Base-by-base conservation (phyloP, 2,888 invertebrate species). In the Drosophila percnosoma region DNA sequence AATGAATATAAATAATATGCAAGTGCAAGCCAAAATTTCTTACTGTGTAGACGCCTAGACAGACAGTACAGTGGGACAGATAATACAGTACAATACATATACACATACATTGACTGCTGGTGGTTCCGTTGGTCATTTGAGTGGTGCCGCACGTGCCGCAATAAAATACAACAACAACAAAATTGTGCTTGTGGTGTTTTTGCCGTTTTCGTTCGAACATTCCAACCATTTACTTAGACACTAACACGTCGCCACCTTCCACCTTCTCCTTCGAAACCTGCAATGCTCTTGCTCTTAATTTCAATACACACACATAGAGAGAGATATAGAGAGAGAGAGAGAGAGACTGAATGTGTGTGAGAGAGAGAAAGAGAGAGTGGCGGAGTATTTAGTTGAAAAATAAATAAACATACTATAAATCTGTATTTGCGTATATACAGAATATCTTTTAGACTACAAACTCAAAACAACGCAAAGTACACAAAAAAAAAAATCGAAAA, bases 381-480 rank as follows among this genome's bases (percentile, higher is more conserved):
- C 68, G 67, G 59, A 72, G 69, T 66, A 81, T 74, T 72, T 68
- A 64, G 81, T 73, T 45, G 68, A 77, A 80, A 76, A 80, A 83
- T 74, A 83, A 73, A 82, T 81, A 82, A 82, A 83, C 81, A 82
- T 54, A 58, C 74, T 63, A 76, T 73, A 78, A 70, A 81, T 82
- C 65, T 58, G 55, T 57, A 64, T 40, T 58, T 69, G 60, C 58
- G 53, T 60, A 66, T 36, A 78, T 33, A 72, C 62, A 64, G 70
- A 73, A 77, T 75, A 55, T 61, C 61, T 51, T 63, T 38, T 61
- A 53, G 66, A 58, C 73, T 62, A 65, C 42, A 58, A 69, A 73
- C 33, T 66, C 68, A 49, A 77, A 45, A 51, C 42, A 31, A 29
- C 45, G 18, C 38, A 61, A 38, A 64, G 38, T 42, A 13, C 27